These are phyloP conservation scores for Helogale parvula DNA, from an alignment of 2,113 vertebrate genomes.

Conservation along the genomic window DNA sequence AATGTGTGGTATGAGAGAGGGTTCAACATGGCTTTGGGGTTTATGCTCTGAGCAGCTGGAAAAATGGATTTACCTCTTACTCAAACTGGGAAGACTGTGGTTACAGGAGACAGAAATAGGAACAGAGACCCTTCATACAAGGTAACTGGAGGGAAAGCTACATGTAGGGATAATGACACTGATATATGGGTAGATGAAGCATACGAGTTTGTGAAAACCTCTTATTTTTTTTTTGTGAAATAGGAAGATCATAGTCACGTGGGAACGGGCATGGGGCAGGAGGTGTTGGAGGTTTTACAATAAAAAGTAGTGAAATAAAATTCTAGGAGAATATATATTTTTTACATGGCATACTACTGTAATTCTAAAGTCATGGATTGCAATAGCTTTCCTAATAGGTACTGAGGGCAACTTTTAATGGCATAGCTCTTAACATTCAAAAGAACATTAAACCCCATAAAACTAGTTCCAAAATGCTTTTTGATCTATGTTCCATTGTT, in stretches of 20 bases:
- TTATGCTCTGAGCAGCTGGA: background rate
- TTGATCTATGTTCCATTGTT: background rate
- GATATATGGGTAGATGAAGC: background rate
- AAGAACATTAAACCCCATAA: background rate
- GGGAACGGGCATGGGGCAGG: background rate
- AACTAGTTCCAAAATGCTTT: background rate
- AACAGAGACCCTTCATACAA: background rate
- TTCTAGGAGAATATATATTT: background rate
- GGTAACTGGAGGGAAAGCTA: background rate
- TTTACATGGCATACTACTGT: background rate
- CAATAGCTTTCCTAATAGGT: background rate
- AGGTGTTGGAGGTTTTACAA: background rate
- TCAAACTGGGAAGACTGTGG: background rate
- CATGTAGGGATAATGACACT: background rate
- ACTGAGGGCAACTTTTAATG: background rate
- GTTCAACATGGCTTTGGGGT: background rate
- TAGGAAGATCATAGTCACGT: background rate
- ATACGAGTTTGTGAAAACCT: background rate
- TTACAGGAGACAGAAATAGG: background rate
- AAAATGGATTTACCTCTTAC: background rate
- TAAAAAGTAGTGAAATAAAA: background rate
- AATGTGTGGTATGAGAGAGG: background rate
- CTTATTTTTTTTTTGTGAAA: background rate
- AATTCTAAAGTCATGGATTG: background rate
- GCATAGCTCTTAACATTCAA: background rate